Evolutionary conservation across 2,113 vertebrate species (phyloP).

Genomic region (Apteryx owenii): DNA sequence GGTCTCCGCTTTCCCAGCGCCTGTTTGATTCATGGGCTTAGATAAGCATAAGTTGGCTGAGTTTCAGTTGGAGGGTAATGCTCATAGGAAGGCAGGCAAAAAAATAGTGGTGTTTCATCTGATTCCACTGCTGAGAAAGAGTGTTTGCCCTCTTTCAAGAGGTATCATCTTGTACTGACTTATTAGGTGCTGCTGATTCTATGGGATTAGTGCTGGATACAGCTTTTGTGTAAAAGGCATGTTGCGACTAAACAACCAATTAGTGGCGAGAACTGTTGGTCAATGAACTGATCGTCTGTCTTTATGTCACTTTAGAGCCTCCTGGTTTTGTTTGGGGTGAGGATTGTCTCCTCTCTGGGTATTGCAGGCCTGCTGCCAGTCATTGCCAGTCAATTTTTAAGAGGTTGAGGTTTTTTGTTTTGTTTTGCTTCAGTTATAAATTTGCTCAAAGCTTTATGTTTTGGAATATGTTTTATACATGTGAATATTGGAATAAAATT

Average conservation of each 20-base stretch:
- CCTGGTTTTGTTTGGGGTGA: background rate
- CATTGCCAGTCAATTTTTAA: background rate
- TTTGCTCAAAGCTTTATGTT: background rate
- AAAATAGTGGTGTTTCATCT: background rate
- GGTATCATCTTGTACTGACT: background rate
- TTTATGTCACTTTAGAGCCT: background rate
- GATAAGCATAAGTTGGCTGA: background rate
- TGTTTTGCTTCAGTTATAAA: background rate
- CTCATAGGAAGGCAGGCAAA: background rate
- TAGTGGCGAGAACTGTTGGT: background rate
- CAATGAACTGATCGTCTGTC: background rate
- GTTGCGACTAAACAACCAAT: background rate
- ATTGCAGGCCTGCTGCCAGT: background rate
- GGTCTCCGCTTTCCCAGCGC: background rate
- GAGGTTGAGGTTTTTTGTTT: background rate
- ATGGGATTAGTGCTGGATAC: background rate
- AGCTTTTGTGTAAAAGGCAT: background rate
- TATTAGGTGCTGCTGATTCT: background rate
- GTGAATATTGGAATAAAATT: background rate
- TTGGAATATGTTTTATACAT: background rate
- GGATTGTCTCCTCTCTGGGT: background rate
- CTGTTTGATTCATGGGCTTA: background rate
- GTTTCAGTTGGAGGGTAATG: background rate
- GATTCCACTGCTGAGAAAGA: background rate
- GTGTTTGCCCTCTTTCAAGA: background rate